phyloP scores from a whole-genome alignment of 2,888 invertebrate species.

The Phortica magna region DNA sequence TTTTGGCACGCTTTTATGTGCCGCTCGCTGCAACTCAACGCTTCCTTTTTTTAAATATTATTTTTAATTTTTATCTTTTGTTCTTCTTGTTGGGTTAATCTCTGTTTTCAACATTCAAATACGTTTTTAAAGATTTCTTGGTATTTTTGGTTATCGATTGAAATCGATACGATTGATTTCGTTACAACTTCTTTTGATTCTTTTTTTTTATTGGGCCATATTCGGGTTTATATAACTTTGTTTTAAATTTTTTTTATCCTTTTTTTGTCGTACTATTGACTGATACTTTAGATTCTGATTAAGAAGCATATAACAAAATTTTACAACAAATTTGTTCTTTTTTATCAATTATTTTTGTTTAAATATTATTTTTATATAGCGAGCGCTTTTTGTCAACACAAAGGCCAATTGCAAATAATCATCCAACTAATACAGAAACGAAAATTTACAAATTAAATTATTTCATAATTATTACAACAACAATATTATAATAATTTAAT shows the following conservation, averaged over 20 bases:
- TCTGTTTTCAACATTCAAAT: slow-evolving; percentile 9
- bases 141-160: slow-evolving; percentile 23
- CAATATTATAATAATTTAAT: slow-evolving; percentile 21
- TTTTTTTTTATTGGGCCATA: slow-evolving; percentile 52
- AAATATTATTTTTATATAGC: slow-evolving; percentile 60
- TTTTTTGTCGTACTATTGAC: slow-evolving; percentile 35
- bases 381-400: slow-evolving; percentile 79
- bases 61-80: slow-evolving; percentile 23
- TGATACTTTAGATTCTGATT: slow-evolving; percentile 66
- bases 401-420: slow-evolving; percentile 79
- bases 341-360: slow-evolving; percentile 45
- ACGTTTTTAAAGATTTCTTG: slow-evolving; percentile 55
- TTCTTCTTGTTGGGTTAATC: slow-evolving; percentile 14
- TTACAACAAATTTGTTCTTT: slow-evolving; percentile 52
- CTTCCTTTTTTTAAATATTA: slow-evolving; percentile 17
- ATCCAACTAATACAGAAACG: slow-evolving; percentile 78
- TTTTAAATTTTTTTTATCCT: slow-evolving; percentile 36
- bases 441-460: slow-evolving; percentile 64
- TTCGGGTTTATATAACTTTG: slow-evolving; percentile 40
- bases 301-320: slow-evolving; percentile 38
- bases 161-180: slow-evolving; percentile 19
- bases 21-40: slow-evolving; percentile 29
- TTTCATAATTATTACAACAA: slow-evolving; percentile 39
- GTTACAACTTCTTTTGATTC: slow-evolving; percentile 31
- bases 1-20: slow-evolving; percentile 29